Conservation (phyloP, 1,140 invertebrate genomes). For the Bombyx mori region DNA sequence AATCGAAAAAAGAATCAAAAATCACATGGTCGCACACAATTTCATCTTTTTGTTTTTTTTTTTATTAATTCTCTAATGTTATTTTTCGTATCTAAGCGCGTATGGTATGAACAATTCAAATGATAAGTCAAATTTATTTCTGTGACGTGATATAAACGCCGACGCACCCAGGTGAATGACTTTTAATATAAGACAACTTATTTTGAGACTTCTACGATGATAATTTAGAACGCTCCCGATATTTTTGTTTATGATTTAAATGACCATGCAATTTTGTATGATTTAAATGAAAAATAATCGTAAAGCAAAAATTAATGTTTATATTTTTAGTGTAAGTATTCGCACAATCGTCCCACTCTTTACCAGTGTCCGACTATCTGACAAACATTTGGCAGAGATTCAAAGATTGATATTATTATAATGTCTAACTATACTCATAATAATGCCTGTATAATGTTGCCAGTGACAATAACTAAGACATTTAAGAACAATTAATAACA, state of each 20-base stretch:
- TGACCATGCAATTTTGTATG: slow-evolving; percentile 15
- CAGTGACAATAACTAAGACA: slow-evolving; percentile 24
- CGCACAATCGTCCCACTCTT: slow-evolving; percentile 27
- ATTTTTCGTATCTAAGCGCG: no score
- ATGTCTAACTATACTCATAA: slow-evolving; percentile 59
- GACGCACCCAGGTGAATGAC: neutral
- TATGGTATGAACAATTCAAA: no score
- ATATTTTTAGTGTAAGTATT: slow-evolving; percentile 41
- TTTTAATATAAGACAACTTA: slow-evolving; percentile 3
- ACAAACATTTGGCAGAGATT: slow-evolving; percentile 53
- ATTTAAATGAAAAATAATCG: slow-evolving; percentile 21
- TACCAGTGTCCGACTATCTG: slow-evolving; percentile 21
- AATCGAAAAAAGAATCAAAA: slow-evolving; percentile 66
- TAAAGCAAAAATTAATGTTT: slow-evolving; percentile 25
- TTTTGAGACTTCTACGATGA: neutral
- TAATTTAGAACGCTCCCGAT: no score
- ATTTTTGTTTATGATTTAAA: slow-evolving; percentile 4
- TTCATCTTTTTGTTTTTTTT: slow-evolving; percentile 9
- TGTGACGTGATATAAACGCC: no score
- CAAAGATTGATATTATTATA: slow-evolving; percentile 61
- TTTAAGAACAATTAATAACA: slow-evolving; percentile 26
- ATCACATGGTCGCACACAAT: slow-evolving; percentile 33
- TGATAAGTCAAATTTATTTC: no score
- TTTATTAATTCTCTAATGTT: no score
- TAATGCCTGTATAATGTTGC: slow-evolving; percentile 50